Conservation (phyloP, 2,888 invertebrate species). For the Orthosia gracilis region DNA sequence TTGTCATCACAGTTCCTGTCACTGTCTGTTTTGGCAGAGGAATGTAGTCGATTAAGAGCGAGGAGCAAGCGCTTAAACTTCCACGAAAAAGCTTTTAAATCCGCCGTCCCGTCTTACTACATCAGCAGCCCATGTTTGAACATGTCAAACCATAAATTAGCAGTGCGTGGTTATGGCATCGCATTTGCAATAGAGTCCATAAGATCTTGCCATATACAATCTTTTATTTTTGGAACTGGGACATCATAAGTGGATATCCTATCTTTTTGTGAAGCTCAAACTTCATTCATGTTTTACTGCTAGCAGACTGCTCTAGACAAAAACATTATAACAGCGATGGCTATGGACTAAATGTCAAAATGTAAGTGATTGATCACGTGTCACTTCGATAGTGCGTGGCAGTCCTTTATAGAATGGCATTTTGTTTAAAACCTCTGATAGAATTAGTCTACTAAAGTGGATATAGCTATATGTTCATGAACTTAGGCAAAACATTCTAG, state of each 20-base stretch:
- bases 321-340: no score
- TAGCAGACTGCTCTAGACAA: no score
- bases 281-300: background rate
- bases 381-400: no score
- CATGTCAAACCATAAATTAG: background rate
- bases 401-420: no score
- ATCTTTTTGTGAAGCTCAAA: background rate
- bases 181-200: background rate
- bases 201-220: background rate
- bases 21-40: slow-evolving; percentile 28
- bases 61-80: background rate
- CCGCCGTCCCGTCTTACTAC: background rate
- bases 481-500: background rate
- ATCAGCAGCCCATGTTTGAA: background rate
- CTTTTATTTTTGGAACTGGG: background rate
- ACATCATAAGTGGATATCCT: background rate
- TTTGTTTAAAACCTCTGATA: background rate
- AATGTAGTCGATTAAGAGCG: slow-evolving; percentile 21
- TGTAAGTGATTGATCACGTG: no score
- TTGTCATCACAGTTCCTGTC: slow-evolving; percentile 60
- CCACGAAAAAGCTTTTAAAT: background rate
- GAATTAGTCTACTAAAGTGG: background rate
- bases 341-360: no score
- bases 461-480: background rate
- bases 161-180: background rate